These are phyloP conservation scores for Slavum lentiscoides DNA, from an alignment of 2,888 invertebrate genomes.

Conservation along the genomic window DNA sequence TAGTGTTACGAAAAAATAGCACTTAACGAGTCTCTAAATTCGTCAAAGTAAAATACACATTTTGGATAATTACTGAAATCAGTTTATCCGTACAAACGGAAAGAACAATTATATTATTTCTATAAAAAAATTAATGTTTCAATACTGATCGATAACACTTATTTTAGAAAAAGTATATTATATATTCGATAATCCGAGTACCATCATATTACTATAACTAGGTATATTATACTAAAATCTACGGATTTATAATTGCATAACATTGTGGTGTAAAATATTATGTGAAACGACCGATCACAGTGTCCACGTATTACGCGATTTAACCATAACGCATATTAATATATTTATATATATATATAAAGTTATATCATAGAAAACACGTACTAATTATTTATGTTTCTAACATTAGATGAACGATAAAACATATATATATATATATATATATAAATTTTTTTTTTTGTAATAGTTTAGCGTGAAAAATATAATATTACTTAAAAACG, in stretches of 20 bases:
- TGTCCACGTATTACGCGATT: neutral
- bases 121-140: neutral
- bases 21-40: neutral
- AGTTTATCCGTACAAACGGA: too few relatives aligned
- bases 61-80: constrained; percentile 1
- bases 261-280: neutral
- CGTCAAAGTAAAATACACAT: neutral
- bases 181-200: too few relatives aligned
- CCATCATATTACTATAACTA: too few relatives aligned
- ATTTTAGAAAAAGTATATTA: too few relatives aligned
- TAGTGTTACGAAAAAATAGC: neutral
- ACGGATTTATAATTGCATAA: too few relatives aligned
- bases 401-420: constrained; percentile 17
- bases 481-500: neutral
- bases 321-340: constrained; percentile 11
- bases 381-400: constrained; percentile 28
- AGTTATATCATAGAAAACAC: neutral
- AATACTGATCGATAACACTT: neutral
- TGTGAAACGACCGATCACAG: neutral
- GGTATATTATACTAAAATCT: too few relatives aligned
- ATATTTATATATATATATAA: too few relatives aligned
- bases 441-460: neutral
- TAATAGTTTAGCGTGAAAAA: constrained; percentile 22
- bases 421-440: too few relatives aligned
- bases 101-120: neutral